Conservation (phyloP, 2,113 vertebrate genomes). For the Alligator sinensis region DNA sequence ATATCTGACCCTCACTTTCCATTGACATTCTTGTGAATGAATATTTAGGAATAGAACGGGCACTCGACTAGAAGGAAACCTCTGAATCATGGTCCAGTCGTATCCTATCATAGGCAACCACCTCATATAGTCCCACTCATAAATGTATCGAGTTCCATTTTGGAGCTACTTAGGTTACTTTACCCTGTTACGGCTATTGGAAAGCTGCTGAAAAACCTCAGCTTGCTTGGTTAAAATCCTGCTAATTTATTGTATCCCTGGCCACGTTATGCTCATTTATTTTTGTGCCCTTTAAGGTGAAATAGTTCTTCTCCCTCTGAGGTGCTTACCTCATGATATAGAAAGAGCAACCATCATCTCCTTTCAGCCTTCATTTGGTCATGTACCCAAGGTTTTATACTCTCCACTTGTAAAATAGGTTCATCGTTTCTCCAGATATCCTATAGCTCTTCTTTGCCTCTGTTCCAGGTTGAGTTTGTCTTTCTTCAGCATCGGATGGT, state of each 20-base stretch:
- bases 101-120: neutral
- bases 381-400: neutral
- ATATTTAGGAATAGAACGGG: neutral
- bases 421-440: rapidly evolving
- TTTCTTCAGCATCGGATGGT: rapidly evolving
- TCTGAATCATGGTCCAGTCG: neutral
- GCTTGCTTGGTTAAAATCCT: neutral
- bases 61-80: neutral
- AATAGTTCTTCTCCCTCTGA: slow-evolving; percentile 8
- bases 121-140: neutral
- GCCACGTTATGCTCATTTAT: neutral
- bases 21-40: neutral
- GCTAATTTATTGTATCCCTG: neutral
- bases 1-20: neutral
- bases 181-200: neutral
- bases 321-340: neutral
- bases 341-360: neutral
- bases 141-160: neutral
- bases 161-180: rapidly evolving
- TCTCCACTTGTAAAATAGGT: neutral
- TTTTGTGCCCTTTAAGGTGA: neutral
- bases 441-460: neutral
- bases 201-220: neutral
- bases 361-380: neutral
- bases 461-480: neutral